phyloP scores from a whole-genome alignment of 2,888 invertebrate species.

The Flexamia atlantica region DNA sequence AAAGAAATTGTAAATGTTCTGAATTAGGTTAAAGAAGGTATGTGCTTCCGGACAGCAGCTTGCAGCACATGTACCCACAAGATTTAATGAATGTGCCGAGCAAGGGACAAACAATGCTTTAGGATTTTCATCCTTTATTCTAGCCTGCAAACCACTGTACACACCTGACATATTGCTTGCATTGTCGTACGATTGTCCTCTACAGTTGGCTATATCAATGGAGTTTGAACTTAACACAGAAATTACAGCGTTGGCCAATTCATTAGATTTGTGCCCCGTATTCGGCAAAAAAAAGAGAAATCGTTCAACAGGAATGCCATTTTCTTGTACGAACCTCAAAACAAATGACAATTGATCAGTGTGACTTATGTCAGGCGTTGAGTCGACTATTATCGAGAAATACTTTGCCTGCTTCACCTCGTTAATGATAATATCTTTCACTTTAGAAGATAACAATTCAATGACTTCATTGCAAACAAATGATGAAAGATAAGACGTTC shows the following conservation, averaged over 20 bases:
- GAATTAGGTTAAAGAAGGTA: conserved; percentile 54
- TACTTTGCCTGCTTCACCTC: conserved; percentile 37
- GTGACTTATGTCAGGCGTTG: conserved; percentile 38
- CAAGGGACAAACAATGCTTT: no score
- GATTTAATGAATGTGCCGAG: conserved; percentile 50
- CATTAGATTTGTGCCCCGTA: conserved; percentile 4
- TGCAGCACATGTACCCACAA: conserved; percentile 61
- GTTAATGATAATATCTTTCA: conserved; percentile 13
- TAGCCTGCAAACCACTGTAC: neutral
- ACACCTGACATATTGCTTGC: neutral
- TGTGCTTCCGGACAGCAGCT: conserved; percentile 9
- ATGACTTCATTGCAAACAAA: conserved; percentile 34
- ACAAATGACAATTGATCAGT: conserved; percentile 16
- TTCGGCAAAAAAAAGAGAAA: neutral
- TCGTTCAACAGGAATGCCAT: conserved; percentile 18
- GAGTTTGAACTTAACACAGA: neutral
- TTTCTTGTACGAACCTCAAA: neutral
- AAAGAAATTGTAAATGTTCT: conserved; percentile 30
- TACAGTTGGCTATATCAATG: no score
- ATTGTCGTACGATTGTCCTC: neutral
- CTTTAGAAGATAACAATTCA: conserved; percentile 6
- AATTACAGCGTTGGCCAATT: neutral
- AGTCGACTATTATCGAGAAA: conserved; percentile 48
- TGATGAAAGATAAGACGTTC: conserved; percentile 37
- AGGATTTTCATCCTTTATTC: neutral